Evolutionary conservation across 2,113 vertebrate genomes (phyloP).

Genomic region (Heterocephalus glaber): DNA sequence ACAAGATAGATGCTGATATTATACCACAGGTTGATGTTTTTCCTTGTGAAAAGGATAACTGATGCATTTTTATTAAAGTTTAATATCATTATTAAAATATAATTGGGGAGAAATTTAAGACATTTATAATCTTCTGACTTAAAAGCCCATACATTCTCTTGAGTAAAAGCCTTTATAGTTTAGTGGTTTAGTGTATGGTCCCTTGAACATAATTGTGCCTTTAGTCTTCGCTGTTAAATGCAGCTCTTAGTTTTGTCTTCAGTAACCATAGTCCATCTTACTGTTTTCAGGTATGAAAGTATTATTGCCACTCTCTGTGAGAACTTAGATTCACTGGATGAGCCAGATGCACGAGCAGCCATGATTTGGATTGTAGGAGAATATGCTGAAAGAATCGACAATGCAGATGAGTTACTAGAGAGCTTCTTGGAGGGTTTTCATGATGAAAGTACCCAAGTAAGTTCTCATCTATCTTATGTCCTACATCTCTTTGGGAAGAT

Average conservation of each 20-base stretch:
- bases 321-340: conserved; percentile 97
- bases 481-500: neutral
- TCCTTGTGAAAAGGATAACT: neutral
- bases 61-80: neutral
- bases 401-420: conserved; percentile 97
- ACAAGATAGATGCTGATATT: neutral
- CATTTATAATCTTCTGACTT: conserved; percentile 6
- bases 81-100: conserved; percentile 21
- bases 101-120: conserved; percentile 25
- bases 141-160: neutral
- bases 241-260: neutral
- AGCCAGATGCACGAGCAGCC: conserved; percentile 97
- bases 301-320: conserved; percentile 99
- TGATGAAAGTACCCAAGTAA: conserved; percentile 97
- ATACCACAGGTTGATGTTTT: neutral
- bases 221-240: neutral
- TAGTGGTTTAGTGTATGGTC: neutral
- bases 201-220: neutral
- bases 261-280: conserved; percentile 33
- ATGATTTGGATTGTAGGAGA: conserved; percentile 99
- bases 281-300: conserved; percentile 93
- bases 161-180: conserved; percentile 3
- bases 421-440: conserved; percentile 99
- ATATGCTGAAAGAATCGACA: conserved; percentile 98
- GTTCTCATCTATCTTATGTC: neutral